Evolutionary conservation across 2,113 vertebrate species (phyloP).

Genomic region (Cnemophilus loriae): DNA sequence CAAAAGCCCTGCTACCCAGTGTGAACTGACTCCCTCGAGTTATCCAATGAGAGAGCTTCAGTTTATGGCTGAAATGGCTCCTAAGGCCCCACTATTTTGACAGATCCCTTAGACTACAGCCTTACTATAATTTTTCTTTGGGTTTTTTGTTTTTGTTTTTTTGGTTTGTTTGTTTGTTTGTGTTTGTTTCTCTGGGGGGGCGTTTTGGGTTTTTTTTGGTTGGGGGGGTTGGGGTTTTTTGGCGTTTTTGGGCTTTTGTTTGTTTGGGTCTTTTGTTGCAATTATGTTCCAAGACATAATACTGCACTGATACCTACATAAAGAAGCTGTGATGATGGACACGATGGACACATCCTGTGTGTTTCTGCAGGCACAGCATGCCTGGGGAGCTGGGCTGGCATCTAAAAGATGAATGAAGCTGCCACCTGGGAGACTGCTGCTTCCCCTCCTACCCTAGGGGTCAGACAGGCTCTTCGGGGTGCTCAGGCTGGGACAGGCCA

Average conservation of each 20-base stretch:
- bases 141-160: rapidly evolving
- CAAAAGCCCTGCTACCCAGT: not conserved
- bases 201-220: not conserved
- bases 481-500: not conserved
- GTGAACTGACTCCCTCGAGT: not conserved
- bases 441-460: not conserved
- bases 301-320: not conserved
- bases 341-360: not conserved
- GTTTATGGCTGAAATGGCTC: not conserved
- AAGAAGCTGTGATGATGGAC: not conserved
- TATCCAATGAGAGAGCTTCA: not conserved
- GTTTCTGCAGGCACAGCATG: not conserved
- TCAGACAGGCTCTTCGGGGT: not conserved
- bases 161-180: not conserved
- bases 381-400: not conserved
- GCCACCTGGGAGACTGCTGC: not conserved
- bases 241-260: not conserved
- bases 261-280: not conserved
- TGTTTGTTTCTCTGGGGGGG: too few relatives aligned
- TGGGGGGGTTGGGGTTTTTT: too few relatives aligned
- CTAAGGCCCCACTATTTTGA: not conserved
- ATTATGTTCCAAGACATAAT: not conserved
- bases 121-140: not conserved
- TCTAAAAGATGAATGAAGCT: not conserved
- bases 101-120: not conserved